Evolutionary conservation across 2,888 invertebrate species (phyloP).

Genomic region (Phortica magna): DNA sequence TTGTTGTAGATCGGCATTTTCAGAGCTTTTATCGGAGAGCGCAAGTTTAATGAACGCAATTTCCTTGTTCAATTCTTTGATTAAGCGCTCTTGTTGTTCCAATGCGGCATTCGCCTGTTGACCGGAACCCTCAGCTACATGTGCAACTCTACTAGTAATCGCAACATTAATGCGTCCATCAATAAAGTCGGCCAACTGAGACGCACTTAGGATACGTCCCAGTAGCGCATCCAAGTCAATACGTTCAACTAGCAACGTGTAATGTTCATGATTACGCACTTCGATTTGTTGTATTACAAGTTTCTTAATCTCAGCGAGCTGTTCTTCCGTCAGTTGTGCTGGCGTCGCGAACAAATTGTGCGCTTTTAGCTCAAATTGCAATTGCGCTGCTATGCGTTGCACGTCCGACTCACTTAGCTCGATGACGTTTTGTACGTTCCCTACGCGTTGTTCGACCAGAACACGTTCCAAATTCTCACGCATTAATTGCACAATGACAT

Average conservation of each 20-base stretch:
- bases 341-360: constrained; percentile 38
- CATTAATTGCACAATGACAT: constrained; percentile 69
- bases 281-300: constrained; percentile 67
- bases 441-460: constrained; percentile 48
- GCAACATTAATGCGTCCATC: constrained; percentile 65
- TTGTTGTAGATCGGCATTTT: constrained; percentile 71
- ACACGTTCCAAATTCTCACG: constrained; percentile 68
- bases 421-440: constrained; percentile 36
- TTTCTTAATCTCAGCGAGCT: constrained; percentile 75
- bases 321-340: constrained; percentile 67
- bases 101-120: constrained; percentile 35
- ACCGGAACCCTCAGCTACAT: constrained; percentile 50
- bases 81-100: constrained; percentile 79
- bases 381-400: constrained; percentile 68
- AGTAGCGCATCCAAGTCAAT: constrained; percentile 76
- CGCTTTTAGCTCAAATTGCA: constrained; percentile 60
- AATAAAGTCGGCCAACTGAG: constrained; percentile 66
- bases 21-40: constrained; percentile 79
- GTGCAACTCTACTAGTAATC: constrained; percentile 65
- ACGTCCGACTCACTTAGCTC: constrained; percentile 65
- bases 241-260: constrained; percentile 65
- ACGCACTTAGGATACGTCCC: constrained; percentile 72
- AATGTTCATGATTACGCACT: constrained; percentile 63
- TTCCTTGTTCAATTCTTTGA: constrained; percentile 79
- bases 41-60: constrained; percentile 81